A percentile compares a stretch with the other conserved stretches of the same genome.
Evolutionary conservation across 2,888 invertebrate species (phyloP).

Genomic region (Melieria picta): DNA sequence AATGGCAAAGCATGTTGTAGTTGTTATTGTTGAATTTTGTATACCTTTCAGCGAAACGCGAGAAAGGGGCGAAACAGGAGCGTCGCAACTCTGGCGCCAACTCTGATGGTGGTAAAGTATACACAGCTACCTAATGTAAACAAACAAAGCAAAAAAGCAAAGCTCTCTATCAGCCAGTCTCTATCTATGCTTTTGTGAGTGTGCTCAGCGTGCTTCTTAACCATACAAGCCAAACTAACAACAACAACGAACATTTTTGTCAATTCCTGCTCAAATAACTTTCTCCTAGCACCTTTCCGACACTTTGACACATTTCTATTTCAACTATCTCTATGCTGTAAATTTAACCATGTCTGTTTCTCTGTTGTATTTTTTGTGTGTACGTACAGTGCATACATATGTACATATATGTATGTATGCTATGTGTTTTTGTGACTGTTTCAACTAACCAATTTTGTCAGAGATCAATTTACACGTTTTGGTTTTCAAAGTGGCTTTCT

Average conservation of each 20-base stretch:
- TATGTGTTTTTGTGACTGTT: too few relatives aligned
- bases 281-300: not conserved
- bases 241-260: not conserved
- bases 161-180: too few relatives aligned
- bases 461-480: too few relatives aligned
- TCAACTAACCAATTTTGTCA: too few relatives aligned
- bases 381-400: not conserved
- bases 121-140: constrained; percentile 13
- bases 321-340: too few relatives aligned
- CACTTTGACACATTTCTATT: too few relatives aligned
- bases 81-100: constrained; percentile 56
- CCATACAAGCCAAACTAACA: too few relatives aligned
- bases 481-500: too few relatives aligned
- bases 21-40: not conserved
- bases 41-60: constrained; percentile 27
- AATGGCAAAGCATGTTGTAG: not conserved
- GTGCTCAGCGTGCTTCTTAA: too few relatives aligned
- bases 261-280: not conserved
- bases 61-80: constrained; percentile 46
- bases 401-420: not conserved
- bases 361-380: too few relatives aligned
- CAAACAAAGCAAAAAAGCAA: not conserved
- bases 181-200: too few relatives aligned
- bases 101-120: constrained; percentile 64
- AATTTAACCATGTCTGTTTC: too few relatives aligned